These are phyloP conservation scores for Pandemis heparana DNA, from an alignment of 2,888 invertebrate species.

Conservation along the genomic window DNA sequence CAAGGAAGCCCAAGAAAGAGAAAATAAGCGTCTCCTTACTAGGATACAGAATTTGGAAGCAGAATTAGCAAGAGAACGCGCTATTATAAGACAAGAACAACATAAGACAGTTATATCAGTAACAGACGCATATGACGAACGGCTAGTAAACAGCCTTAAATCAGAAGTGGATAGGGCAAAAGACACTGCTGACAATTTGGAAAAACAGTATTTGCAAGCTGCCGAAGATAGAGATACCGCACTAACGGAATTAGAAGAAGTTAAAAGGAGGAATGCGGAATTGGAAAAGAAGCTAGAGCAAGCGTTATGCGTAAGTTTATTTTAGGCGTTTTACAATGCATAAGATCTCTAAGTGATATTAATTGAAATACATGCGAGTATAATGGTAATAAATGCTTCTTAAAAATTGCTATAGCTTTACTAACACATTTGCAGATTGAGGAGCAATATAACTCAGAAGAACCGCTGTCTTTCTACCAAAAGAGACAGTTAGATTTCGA, in stretches of 20 bases:
- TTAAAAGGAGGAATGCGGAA: conserved; percentile 90
- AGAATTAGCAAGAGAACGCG: conserved; percentile 90
- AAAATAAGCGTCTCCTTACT: conserved; percentile 93
- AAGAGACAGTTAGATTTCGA: conserved; percentile 79
- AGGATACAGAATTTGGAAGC: conserved; percentile 93
- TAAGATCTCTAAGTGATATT: neutral
- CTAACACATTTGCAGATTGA: conserved; percentile 74
- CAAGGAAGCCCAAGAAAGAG: conserved; percentile 93
- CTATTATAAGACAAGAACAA: conserved; percentile 81
- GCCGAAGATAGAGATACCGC: conserved; percentile 91
- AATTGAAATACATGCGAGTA: neutral
- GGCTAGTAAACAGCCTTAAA: conserved; percentile 89
- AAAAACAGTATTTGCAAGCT: conserved; percentile 91
- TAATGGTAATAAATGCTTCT: neutral
- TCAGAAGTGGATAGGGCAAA: conserved; percentile 91
- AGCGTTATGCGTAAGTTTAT: conserved; percentile 84
- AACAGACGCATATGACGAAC: conserved; percentile 87
- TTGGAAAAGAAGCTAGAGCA: conserved; percentile 92
- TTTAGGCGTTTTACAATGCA: neutral
- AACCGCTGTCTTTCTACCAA: conserved; percentile 79
- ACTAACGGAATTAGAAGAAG: conserved; percentile 91
- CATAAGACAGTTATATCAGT: conserved; percentile 83
- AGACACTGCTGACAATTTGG: conserved; percentile 92
- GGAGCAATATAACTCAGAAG: conserved; percentile 66
- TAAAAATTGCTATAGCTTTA: conserved; percentile 49